Conservation (phyloP, 2,113 vertebrate species). For the Engraulis encrasicolus region DNA sequence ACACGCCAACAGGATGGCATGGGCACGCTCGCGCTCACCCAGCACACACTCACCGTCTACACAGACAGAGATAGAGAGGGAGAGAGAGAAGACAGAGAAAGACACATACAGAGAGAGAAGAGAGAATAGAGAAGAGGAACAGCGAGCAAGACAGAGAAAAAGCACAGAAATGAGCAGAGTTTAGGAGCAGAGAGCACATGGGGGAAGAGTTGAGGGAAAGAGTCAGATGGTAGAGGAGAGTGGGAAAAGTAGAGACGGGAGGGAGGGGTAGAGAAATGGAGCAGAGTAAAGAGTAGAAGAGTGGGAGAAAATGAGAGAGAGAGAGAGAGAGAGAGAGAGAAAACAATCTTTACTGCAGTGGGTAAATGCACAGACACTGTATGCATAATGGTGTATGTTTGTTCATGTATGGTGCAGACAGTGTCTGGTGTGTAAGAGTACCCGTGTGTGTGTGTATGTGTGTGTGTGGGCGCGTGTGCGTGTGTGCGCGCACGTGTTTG, state of each 20-base stretch:
- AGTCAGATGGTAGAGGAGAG: too few relatives aligned
- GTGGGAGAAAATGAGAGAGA: too few relatives aligned
- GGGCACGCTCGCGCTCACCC: conserved; percentile 91
- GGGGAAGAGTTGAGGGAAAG: too few relatives aligned
- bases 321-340: neutral
- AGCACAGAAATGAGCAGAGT: too few relatives aligned
- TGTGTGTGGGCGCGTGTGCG: conserved; percentile 27
- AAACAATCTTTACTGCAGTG: too few relatives aligned
- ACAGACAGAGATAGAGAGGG: conserved; percentile 4
- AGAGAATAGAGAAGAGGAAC: too few relatives aligned
- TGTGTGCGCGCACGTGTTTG: neutral
- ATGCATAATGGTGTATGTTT: neutral
- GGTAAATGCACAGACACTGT: neutral
- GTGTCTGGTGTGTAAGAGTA: conserved; percentile 1
- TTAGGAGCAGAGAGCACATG: too few relatives aligned
- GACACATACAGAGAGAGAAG: too few relatives aligned
- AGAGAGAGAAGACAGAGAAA: neutral
- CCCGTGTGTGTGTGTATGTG: neutral
- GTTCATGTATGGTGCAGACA: neutral
- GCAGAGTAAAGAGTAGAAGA: too few relatives aligned
- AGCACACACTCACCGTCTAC: conserved; percentile 83
- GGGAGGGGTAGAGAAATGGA: too few relatives aligned
- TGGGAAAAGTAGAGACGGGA: too few relatives aligned
- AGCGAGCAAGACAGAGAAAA: too few relatives aligned
- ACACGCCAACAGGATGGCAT: conserved; percentile 93